These are phyloP conservation scores for Okapia johnstoni DNA, from an alignment of 2,113 vertebrate species.

Conservation along the genomic window DNA sequence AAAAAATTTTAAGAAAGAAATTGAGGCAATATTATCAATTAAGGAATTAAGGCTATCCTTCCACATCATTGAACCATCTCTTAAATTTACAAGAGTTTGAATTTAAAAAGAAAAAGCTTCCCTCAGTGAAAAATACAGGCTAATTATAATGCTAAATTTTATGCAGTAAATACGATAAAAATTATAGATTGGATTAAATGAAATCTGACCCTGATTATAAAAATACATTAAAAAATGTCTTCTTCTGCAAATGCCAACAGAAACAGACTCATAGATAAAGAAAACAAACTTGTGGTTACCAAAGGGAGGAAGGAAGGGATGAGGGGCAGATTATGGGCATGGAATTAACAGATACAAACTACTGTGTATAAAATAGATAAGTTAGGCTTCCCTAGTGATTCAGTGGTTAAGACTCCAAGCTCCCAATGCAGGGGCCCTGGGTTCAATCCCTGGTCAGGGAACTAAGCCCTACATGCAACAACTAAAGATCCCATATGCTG, in stretches of 20 bases:
- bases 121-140: background rate
- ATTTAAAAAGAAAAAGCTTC: background rate
- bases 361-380: background rate
- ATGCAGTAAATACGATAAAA: background rate
- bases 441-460: background rate
- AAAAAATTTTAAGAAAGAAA: background rate
- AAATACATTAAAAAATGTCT: background rate
- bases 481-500: background rate
- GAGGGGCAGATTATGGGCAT: background rate
- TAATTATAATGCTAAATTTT: background rate
- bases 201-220: conserved; percentile 17
- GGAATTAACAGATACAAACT: background rate
- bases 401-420: background rate
- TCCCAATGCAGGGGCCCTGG: background rate
- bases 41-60: background rate
- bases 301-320: background rate
- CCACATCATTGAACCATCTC: background rate
- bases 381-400: background rate
- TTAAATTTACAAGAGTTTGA: background rate
- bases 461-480: background rate
- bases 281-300: background rate
- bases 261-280: background rate
- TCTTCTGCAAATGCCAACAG: background rate
- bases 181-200: conserved; percentile 9
- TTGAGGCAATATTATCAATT: background rate